phyloP scores from a whole-genome alignment of 2,797 vertebrate species.

The Myotis pilosus region DNA sequence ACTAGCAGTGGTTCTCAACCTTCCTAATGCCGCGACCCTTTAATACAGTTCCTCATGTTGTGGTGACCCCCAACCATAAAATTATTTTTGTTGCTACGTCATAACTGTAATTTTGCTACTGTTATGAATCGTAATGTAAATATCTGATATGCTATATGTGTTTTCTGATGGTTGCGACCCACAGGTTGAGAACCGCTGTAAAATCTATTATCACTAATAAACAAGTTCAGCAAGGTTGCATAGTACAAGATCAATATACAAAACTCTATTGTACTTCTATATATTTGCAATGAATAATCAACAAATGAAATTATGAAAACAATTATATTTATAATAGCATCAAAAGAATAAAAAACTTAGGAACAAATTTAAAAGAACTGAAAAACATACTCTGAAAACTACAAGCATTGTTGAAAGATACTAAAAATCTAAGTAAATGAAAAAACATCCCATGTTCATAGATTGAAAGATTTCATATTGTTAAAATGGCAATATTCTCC shows the following conservation, averaged over 20 bases:
- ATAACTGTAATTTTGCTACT: too few relatives aligned
- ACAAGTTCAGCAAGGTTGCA: neutral
- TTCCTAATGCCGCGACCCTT: too few relatives aligned
- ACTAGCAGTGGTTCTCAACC: too few relatives aligned
- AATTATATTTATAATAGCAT: neutral
- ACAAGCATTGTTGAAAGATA: neutral
- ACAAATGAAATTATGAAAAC: neutral
- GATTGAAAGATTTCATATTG: neutral
- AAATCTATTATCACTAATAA: neutral
- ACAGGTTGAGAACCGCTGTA: too few relatives aligned
- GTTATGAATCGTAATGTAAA: too few relatives aligned
- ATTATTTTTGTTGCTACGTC: too few relatives aligned
- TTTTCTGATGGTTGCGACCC: too few relatives aligned
- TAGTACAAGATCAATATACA: neutral
- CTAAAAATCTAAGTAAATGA: conserved; percentile 6
- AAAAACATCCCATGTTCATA: neutral
- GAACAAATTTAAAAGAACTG: neutral
- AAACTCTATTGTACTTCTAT: conserved; percentile 18
- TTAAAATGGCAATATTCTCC: neutral
- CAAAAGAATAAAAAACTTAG: neutral
- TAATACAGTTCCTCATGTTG: too few relatives aligned
- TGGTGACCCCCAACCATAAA: too few relatives aligned
- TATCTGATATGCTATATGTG: too few relatives aligned
- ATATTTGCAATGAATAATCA: neutral
- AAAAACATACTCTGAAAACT: neutral